Evolutionary conservation across 2,113 vertebrate genomes (phyloP).

Genomic region (Peromyscus leucopus): DNA sequence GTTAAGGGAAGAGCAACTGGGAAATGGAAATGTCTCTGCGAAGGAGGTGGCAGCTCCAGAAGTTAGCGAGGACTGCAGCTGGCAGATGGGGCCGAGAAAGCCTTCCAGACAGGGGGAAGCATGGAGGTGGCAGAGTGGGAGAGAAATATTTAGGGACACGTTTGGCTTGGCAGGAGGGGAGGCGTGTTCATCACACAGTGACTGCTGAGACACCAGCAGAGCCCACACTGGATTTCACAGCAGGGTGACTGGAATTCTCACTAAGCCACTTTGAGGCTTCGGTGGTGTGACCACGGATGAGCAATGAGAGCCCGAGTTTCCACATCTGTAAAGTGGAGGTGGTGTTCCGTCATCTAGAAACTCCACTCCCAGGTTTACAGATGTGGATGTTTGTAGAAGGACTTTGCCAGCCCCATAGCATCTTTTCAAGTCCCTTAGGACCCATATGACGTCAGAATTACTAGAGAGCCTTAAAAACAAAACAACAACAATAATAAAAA

Average conservation of each 20-base stretch:
- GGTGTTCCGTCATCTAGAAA: neutral
- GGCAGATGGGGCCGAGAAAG: constrained; percentile 46
- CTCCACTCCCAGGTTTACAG: neutral
- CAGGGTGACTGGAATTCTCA: neutral
- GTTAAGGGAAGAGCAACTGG: neutral
- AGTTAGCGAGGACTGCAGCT: constrained; percentile 34
- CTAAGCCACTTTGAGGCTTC: neutral
- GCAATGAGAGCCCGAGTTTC: neutral
- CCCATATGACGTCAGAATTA: neutral
- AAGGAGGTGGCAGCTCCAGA: constrained; percentile 54
- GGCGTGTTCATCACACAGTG: neutral
- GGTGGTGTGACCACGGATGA: neutral
- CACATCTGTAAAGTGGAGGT: constrained; percentile 1
- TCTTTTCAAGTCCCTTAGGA: neutral
- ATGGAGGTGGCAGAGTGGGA: constrained; percentile 65
- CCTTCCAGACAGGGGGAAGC: constrained; percentile 26
- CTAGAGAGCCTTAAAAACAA: neutral
- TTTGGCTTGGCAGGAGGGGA: constrained; percentile 58
- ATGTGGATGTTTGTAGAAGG: neutral
- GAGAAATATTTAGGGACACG: constrained; percentile 71
- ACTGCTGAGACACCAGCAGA: constrained; percentile 46
- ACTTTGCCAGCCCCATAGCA: neutral
- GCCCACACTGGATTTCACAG: neutral
- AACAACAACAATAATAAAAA: neutral
- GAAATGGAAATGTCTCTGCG: constrained; percentile 63